Evolutionary conservation across 2,888 invertebrate genomes (phyloP).

Genomic region (Monopis laevigella): DNA sequence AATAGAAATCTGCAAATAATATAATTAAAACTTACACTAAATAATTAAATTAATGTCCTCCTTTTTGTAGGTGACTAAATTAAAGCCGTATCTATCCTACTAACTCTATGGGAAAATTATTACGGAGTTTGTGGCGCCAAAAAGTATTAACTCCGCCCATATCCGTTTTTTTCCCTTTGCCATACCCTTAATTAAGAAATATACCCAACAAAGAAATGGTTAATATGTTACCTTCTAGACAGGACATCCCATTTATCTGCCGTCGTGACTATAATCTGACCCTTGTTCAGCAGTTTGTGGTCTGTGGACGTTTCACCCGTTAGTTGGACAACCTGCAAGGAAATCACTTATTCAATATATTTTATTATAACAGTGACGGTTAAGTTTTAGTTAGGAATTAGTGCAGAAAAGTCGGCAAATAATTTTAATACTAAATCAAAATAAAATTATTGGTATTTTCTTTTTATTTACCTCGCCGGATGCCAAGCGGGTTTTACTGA

Average conservation of each 20-base stretch:
- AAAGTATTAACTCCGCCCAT: neutral
- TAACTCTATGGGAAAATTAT: too few relatives aligned
- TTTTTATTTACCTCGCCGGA: too few relatives aligned
- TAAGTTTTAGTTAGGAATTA: too few relatives aligned
- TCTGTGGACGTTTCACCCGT: constrained; percentile 99
- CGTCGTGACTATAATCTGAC: constrained; percentile 95
- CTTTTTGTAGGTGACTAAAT: too few relatives aligned
- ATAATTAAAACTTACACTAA: neutral
- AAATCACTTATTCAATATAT: constrained; percentile 4
- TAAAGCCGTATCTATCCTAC: too few relatives aligned
- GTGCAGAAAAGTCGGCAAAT: too few relatives aligned
- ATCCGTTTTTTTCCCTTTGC: neutral
- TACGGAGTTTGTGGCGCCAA: too few relatives aligned
- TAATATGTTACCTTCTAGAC: constrained; percentile 71
- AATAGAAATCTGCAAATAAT: neutral
- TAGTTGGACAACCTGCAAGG: constrained; percentile 78
- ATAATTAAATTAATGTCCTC: too few relatives aligned
- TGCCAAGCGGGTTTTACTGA: too few relatives aligned
- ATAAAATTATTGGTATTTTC: too few relatives aligned
- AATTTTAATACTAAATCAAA: too few relatives aligned
- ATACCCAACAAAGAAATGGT: neutral
- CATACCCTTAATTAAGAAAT: neutral
- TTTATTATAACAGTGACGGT: too few relatives aligned
- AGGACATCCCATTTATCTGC: constrained; percentile 99
- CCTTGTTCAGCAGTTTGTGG: constrained; percentile 90